Percentiles rank a stretch among this genome's conserved stretches.
phyloP scores from a whole-genome alignment of 2,113 vertebrate species.

The Scolopax mira region DNA sequence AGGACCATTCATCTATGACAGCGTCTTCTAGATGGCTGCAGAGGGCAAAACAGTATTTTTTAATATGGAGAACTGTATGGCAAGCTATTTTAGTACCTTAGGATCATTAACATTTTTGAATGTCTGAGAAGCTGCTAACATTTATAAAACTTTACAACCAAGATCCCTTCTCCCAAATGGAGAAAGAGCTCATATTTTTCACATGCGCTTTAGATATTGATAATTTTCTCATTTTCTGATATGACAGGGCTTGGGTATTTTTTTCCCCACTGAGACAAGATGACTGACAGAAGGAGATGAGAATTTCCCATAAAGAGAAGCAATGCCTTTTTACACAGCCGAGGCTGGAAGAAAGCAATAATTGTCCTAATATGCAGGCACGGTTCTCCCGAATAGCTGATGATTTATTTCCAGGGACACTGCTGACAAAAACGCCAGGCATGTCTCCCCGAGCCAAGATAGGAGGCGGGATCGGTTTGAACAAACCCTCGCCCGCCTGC shows the following conservation, averaged over 20 bases:
- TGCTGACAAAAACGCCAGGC: not conserved
- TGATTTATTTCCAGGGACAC: slow-evolving; percentile 15
- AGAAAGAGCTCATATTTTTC: slow-evolving; percentile 37
- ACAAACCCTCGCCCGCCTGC: not conserved
- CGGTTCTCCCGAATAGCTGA: not conserved
- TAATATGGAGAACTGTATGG: not conserved
- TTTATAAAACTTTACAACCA: slow-evolving; percentile 12
- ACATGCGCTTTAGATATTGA: not conserved
- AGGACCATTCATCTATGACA: not conserved
- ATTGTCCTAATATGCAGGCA: not conserved
- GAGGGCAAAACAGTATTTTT: slow-evolving; percentile 1
- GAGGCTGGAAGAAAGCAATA: slow-evolving; percentile 20
- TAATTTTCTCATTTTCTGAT: slow-evolving; percentile 63
- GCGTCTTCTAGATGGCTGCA: not conserved
- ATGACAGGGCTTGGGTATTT: not conserved
- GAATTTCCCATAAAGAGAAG: slow-evolving; percentile 34
- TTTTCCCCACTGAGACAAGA: not conserved
- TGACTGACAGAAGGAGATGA: slow-evolving; percentile 48
- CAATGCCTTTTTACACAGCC: not conserved
- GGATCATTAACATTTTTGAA: not conserved
- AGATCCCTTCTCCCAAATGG: not conserved
- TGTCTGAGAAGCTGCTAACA: slow-evolving; percentile 24
- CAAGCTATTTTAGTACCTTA: slow-evolving; percentile 9
- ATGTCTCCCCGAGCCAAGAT: not conserved
- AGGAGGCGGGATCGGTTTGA: not conserved